Evolutionary conservation across 92 coral and sea anemone species (phyloP), one percentile per base, ranked within the genome.

Genomic region (Blastomussa wellsi): DNA sequence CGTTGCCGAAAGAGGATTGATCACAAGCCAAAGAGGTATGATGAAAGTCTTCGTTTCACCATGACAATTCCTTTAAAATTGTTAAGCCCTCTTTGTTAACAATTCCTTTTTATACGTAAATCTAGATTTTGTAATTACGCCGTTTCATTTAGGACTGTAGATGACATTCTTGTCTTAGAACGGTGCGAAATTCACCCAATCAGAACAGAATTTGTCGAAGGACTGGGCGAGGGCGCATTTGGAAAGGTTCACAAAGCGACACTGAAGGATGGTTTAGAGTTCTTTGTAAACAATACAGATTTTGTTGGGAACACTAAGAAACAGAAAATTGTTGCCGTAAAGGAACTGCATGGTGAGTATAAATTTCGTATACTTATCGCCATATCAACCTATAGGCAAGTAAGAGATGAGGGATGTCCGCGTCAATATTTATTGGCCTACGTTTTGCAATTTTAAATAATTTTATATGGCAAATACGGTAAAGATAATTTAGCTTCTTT

Each of bases 201-300:
- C 28, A 79, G 84, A 64, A 66, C 29, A 39, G 75, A n/a, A 44
- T 79, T 79, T 62, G n/a, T 66, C 36, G 62, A 66, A 26, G 37
- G 14, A 7, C 19, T 79, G 42, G 84, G 84, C 28, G 53, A 64
- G 17, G 84, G 84, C n/a, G 82, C 82, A 2, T 78, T 78, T 33
- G 82, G 82, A 57, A 78, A 78, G 29, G 82, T 78, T 78, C 70
- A 78, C 71, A 35, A 33, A 20, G 82, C 82, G 7, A 60, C 26
- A 7, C 49, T 33, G 15, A 57, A 57, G 51, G 51, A 57, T 5
- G 69, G 84, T 12, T 20, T 79, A 60, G 75, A 64, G 14, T 62
- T 36, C 74, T 79, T 79, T 66, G 41, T 7, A 79, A 13, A 31
- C 32, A 24, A 53, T 19, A 22, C 12, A 35, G 33, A 36, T n/a